phyloP scores from a whole-genome alignment of 2,888 invertebrate species.

The Hydriomena furcata region DNA sequence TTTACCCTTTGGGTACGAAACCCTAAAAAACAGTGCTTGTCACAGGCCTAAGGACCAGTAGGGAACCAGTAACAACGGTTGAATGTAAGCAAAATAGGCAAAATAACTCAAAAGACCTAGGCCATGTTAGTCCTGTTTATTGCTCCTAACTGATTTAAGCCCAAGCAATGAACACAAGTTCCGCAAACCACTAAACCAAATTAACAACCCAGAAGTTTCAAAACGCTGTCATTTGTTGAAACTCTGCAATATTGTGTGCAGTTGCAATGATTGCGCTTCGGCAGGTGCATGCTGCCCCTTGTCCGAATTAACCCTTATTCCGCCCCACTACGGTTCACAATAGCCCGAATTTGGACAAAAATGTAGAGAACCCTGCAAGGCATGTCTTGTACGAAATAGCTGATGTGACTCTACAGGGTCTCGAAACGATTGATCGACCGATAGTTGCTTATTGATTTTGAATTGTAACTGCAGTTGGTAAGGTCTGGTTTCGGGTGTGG shows the following conservation, averaged over 20 bases:
- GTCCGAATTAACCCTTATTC: constrained; percentile 51
- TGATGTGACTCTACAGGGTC: constrained; percentile 44
- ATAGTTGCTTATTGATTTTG: constrained; percentile 30
- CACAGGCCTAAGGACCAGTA: too few species aligned
- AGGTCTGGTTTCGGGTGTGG: constrained; percentile 45
- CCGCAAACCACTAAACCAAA: constrained; percentile 21
- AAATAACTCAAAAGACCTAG: not conserved
- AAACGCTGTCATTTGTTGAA: constrained; percentile 38
- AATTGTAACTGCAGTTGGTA: constrained; percentile 36
- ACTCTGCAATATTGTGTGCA: constrained; percentile 53
- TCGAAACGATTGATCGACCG: constrained; percentile 44
- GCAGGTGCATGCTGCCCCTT: constrained; percentile 65
- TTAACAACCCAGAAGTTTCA: constrained; percentile 29
- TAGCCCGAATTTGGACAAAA: constrained; percentile 58
- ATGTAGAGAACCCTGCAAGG: constrained; percentile 74
- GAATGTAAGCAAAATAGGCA: too few species aligned
- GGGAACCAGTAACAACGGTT: too few species aligned
- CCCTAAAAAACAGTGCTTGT: too few species aligned
- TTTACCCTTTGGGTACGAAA: too few species aligned
- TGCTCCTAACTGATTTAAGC: not conserved
- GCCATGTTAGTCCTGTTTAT: not conserved
- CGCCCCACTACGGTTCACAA: constrained; percentile 55
- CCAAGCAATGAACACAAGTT: constrained; percentile 8
- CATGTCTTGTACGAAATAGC: constrained; percentile 73
- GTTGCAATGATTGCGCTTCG: constrained; percentile 47